Base-by-base conservation (phyloP, 2,888 invertebrate genomes). In the Limenitis camilla region DNA sequence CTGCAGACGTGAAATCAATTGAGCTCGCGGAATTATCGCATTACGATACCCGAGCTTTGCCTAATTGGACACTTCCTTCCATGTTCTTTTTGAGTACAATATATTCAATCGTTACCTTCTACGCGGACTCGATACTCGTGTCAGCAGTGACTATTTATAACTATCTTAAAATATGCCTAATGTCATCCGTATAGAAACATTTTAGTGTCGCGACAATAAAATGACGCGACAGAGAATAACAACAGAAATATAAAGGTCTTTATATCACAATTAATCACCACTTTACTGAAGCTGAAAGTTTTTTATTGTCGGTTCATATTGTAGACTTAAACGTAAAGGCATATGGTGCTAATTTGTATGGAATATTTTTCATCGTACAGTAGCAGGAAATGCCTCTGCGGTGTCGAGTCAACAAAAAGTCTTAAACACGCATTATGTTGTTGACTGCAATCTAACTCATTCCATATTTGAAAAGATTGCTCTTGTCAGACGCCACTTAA, bases 251-350 rank as follows among this genome's bases (percentile, higher is more conserved):
- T 80, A 80, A 79, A 81, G 77, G 70, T 78, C 75, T 81, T 84
- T 78, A 85, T 79, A 81, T 76, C 76, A 76, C 67, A 79, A 86
- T 87, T 86, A 84, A 86, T 87, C 85, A 83, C 80, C 78, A 76
- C 71, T 81, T 79, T 74, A 72, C 71, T 61, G 62, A 60, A 63
- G 53, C 60, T 58, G 58, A 67, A 66, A 46, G 56, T 49, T 40
- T 45, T 49, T 49, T 52, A 35, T 43, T n/a, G 9, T 36, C 29
- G 31, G 55, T 33, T 43, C 49, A 57, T 50, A 70, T 57, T 67
- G 58, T 67, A 54, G 49, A 68, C 74, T 68, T 58, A 68, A 71
- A 52, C 28, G 1, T 39, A n/a, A 41, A 6, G 43, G 4, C 19
- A 48, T 67, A 76, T 59, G 63, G 70, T 67, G 52, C 59, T 61